Evolutionary conservation across 1,140 invertebrate species (phyloP).

Genomic region (Monochamus saltuarius): DNA sequence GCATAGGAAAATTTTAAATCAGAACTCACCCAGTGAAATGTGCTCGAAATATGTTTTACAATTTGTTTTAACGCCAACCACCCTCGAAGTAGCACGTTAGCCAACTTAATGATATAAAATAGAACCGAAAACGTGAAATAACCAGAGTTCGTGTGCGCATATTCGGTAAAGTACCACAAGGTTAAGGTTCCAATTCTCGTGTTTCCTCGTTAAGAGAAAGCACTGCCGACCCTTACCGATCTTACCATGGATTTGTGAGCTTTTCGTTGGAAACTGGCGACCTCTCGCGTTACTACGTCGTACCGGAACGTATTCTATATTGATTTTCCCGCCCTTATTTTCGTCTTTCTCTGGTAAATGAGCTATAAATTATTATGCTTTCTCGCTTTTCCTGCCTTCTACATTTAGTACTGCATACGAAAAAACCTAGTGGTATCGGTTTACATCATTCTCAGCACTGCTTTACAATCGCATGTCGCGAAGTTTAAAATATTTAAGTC

Average conservation of each 20-base stretch:
- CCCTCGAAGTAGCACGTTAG: conserved; percentile 46
- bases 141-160: conserved; percentile 40
- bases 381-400: conserved; percentile 27
- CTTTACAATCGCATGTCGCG: neutral
- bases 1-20: neutral
- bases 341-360: conserved; percentile 42
- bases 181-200: conserved; percentile 10
- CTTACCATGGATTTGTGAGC: conserved; percentile 12
- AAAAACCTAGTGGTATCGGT: conserved; percentile 6
- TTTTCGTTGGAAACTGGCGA: conserved; percentile 13
- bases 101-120: conserved; percentile 49
- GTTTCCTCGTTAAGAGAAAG: conserved; percentile 14
- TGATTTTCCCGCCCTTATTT: conserved; percentile 42
- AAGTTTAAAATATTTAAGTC: too few species aligned
- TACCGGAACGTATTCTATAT: conserved; percentile 25
- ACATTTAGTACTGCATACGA: neutral
- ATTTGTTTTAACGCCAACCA: conserved; percentile 40
- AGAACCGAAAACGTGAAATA: conserved; percentile 46
- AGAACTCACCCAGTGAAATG: conserved; percentile 30
- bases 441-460: neutral
- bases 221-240: conserved; percentile 22
- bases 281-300: conserved; percentile 1
- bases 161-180: conserved; percentile 27
- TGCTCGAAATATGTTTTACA: conserved; percentile 23
- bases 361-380: conserved; percentile 43